Percentiles rank a stretch among this genome's conserved stretches.
Conservation (phyloP, 2,797 vertebrate species). For the Anniella stebbinsi region DNA sequence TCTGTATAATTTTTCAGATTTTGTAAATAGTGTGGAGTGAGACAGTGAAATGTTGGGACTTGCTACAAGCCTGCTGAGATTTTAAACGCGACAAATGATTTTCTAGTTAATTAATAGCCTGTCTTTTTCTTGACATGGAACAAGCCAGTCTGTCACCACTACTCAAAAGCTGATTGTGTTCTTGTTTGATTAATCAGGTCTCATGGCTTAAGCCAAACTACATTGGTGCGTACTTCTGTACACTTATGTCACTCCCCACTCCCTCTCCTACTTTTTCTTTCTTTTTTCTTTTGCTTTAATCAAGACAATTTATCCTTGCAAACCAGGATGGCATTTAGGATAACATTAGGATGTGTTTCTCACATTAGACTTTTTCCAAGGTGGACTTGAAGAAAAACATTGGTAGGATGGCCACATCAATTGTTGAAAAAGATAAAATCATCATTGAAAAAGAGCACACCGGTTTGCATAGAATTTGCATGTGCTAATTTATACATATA, state of each 20-base stretch:
- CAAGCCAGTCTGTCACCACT: constrained; percentile 13
- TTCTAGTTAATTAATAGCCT: constrained; percentile 41
- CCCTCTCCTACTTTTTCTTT: too few species aligned
- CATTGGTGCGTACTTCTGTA: not conserved
- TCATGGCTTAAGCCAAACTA: constrained; percentile 6
- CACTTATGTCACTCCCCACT: not conserved
- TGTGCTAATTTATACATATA: too few species aligned
- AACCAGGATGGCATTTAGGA: not conserved
- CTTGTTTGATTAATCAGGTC: constrained; percentile 26
- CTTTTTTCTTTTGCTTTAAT: not conserved
- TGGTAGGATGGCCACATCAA: not conserved
- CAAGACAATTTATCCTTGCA: not conserved
- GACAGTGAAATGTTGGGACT: constrained; percentile 18
- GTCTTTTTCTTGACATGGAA: constrained; percentile 28
- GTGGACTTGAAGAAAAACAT: not conserved
- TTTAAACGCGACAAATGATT: constrained; percentile 27
- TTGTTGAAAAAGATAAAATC: too few species aligned
- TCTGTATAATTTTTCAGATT: constrained; percentile 1
- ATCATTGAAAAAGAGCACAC: too few species aligned
- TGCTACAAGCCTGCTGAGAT: constrained; percentile 16
- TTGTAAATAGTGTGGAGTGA: constrained; percentile 12
- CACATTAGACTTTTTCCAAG: not conserved
- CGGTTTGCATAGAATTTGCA: too few species aligned
- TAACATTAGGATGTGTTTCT: not conserved
- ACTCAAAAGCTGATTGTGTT: constrained; percentile 12